Conservation (phyloP, 2,888 invertebrate species). For the Phrixothrix hirtus region DNA sequence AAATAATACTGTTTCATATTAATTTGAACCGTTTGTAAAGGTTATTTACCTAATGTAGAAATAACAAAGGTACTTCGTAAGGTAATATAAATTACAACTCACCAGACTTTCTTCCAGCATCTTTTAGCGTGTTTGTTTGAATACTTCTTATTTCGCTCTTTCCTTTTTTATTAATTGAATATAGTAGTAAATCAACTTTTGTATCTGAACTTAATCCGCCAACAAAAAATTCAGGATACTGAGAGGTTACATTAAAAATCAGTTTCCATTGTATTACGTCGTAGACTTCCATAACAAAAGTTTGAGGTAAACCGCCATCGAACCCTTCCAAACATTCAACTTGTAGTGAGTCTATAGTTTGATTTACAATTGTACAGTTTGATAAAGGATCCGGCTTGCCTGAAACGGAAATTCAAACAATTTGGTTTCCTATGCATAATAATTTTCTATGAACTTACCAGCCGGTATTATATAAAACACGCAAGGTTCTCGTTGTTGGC, state of each 20-base stretch:
- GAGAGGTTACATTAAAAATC: slow-evolving; percentile 63
- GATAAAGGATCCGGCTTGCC: slow-evolving; percentile 74
- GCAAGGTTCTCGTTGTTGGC: slow-evolving; percentile 72
- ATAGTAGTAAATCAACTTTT: slow-evolving; percentile 69
- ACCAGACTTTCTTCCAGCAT: slow-evolving; percentile 74
- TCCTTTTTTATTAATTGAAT: slow-evolving; percentile 74
- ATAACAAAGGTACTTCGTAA: no score
- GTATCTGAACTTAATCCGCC: slow-evolving; percentile 69
- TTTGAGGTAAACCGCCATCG: slow-evolving; percentile 76
- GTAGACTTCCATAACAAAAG: slow-evolving; percentile 74
- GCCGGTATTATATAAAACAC: slow-evolving; percentile 75
- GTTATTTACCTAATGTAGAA: no score
- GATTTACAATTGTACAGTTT: slow-evolving; percentile 75
- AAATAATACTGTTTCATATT: no score
- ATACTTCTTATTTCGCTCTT: slow-evolving; percentile 67
- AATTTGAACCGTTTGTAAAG: no score
- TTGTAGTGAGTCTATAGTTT: slow-evolving; percentile 71
- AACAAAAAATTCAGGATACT: slow-evolving; percentile 67
- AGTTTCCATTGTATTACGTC: slow-evolving; percentile 59
- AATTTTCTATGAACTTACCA: slow-evolving; percentile 55
- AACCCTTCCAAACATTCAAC: slow-evolving; percentile 76
- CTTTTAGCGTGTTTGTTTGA: slow-evolving; percentile 70
- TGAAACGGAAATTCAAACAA: slow-evolving; percentile 45
- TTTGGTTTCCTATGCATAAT: background rate
- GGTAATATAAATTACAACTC: no score